phyloP scores from a whole-genome alignment of 2,113 vertebrate genomes.

The Anser brachyrhynchus region DNA sequence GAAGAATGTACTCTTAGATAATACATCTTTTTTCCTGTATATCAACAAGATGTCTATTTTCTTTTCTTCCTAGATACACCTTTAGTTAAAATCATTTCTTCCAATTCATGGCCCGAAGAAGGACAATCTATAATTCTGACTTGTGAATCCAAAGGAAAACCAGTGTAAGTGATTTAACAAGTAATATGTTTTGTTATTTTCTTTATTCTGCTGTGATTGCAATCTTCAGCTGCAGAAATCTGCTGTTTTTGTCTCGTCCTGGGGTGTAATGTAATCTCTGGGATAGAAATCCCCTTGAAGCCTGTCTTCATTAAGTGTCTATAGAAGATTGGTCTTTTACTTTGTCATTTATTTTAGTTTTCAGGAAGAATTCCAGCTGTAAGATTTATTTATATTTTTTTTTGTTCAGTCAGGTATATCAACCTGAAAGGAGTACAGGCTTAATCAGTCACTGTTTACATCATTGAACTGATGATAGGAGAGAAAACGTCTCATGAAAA shows the following conservation, averaged over 20 bases:
- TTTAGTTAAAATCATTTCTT: conserved; percentile 90
- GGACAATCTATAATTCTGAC: conserved; percentile 95
- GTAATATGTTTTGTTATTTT: conserved; percentile 54
- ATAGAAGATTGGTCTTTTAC: conserved; percentile 56
- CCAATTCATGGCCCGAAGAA: conserved; percentile 92
- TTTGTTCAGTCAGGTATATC: conserved; percentile 11
- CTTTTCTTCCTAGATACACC: conserved; percentile 88
- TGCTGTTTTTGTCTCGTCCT: conserved; percentile 45
- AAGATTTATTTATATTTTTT: background rate
- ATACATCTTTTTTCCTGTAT: conserved; percentile 26
- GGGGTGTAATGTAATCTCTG: conserved; percentile 55
- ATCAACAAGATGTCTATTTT: conserved; percentile 62
- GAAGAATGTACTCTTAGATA: conserved; percentile 13
- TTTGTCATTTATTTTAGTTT: conserved; percentile 68
- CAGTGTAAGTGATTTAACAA: conserved; percentile 88
- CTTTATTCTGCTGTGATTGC: conserved; percentile 62
- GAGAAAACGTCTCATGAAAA: conserved; percentile 31
- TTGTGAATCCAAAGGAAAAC: conserved; percentile 97
- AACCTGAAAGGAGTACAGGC: conserved; percentile 38
- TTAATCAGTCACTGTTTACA: conserved; percentile 62
- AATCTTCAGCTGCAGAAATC: conserved; percentile 55
- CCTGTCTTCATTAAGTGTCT: conserved; percentile 70
- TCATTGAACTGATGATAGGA: conserved; percentile 31
- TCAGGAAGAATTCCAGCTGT: conserved; percentile 56
- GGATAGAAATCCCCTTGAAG: conserved; percentile 60